These are phyloP conservation scores for Pygmarrhopalites habei DNA, from an alignment of 1,140 invertebrate genomes.

Conservation along the genomic window DNA sequence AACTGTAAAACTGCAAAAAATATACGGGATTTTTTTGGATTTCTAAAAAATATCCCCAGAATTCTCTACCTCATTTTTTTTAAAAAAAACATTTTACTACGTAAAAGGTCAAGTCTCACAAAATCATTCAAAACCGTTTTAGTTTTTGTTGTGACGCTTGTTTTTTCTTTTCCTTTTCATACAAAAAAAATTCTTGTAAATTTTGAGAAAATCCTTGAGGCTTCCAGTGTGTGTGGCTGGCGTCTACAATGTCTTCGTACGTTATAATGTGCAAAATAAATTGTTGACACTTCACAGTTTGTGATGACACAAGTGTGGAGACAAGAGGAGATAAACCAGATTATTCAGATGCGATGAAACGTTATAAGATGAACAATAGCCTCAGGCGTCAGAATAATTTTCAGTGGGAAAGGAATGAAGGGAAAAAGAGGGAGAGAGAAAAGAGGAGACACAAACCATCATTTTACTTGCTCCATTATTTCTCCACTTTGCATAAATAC, in stretches of 20 bases:
- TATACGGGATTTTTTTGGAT: too few relatives aligned
- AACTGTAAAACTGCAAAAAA: too few relatives aligned
- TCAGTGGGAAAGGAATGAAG: background rate
- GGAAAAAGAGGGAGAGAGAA: background rate
- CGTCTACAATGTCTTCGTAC: background rate
- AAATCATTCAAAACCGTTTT: too few relatives aligned
- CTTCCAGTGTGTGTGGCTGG: background rate
- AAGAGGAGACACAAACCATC: background rate
- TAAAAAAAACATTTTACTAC: too few relatives aligned
- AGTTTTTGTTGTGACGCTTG: too few relatives aligned
- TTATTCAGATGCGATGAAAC: background rate
- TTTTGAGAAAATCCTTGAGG: background rate
- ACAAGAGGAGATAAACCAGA: background rate
- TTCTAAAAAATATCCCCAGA: too few relatives aligned
- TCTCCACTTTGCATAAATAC: background rate
- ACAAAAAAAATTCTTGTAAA: background rate
- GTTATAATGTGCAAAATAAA: background rate
- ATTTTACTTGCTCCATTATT: background rate
- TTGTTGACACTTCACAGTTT: background rate
- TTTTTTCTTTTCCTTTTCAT: background rate
- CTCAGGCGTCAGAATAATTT: background rate
- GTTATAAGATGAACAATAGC: conserved; percentile 2
- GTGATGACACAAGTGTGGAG: background rate
- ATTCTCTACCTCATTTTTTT: too few relatives aligned
- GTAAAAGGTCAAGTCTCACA: too few relatives aligned